Evolutionary conservation across 2,113 vertebrate species (phyloP).

Genomic region (Morone chrysops): DNA sequence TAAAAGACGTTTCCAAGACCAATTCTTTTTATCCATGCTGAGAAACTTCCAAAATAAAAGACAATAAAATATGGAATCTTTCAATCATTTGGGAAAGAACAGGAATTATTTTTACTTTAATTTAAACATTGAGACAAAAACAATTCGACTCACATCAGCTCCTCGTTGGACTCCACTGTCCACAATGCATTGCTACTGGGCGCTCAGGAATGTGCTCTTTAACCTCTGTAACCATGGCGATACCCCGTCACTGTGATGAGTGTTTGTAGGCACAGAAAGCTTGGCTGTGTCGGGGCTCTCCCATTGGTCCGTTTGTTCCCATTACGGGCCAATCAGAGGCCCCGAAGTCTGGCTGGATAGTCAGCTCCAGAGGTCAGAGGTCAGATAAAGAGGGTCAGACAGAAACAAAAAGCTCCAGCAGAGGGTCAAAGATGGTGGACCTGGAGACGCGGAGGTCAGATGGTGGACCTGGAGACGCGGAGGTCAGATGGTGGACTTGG

Average conservation of each 20-base stretch:
- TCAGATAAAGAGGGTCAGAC: not conserved
- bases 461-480: slow-evolving; percentile 53
- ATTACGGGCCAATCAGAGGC: not conserved
- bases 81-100: slow-evolving; percentile 7
- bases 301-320: not conserved
- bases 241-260: slow-evolving; percentile 3
- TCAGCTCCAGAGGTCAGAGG: slow-evolving; percentile 3
- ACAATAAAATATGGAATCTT: not conserved
- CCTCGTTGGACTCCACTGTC: slow-evolving; percentile 32
- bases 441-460: not conserved
- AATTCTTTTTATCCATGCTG: not conserved
- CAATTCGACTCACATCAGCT: slow-evolving; percentile 6
- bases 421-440: not conserved
- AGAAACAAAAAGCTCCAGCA: not conserved
- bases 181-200: slow-evolving; percentile 49
- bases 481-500: slow-evolving; percentile 55
- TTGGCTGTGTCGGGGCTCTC: not conserved
- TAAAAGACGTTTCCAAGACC: not conserved
- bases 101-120: not conserved
- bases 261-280: slow-evolving; percentile 39
- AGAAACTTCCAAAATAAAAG: not conserved
- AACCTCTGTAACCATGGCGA: slow-evolving; percentile 56
- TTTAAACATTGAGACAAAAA: slow-evolving; percentile 32
- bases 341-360: not conserved
- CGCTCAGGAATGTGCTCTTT: slow-evolving; percentile 67